These are phyloP conservation scores for Cephus sareptanus DNA, from an alignment of 2,888 invertebrate genomes.

Conservation along the genomic window DNA sequence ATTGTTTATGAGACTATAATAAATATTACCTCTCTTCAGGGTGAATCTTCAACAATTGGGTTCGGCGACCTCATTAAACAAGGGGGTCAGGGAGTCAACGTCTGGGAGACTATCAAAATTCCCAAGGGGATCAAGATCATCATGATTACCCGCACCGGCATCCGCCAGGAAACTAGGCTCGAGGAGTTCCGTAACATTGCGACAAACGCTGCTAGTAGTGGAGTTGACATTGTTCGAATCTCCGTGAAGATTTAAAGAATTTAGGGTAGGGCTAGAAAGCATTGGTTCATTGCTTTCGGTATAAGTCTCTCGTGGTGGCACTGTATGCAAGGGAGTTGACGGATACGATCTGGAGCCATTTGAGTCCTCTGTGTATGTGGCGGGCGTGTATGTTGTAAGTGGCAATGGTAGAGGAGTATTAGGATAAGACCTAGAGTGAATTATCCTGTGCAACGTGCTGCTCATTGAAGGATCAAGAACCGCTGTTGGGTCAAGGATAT, in stretches of 20 bases:
- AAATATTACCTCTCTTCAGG: no score
- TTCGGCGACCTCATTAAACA: slow-evolving; percentile 62
- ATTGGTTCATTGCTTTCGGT: slow-evolving; percentile 60
- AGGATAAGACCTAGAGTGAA: slow-evolving; percentile 63
- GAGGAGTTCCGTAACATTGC: slow-evolving; percentile 58
- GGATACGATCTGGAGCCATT: slow-evolving; percentile 79
- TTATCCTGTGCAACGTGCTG: slow-evolving; percentile 49
- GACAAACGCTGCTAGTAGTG: slow-evolving; percentile 46
- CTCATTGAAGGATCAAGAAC: slow-evolving; percentile 46
- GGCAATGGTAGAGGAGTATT: slow-evolving; percentile 62
- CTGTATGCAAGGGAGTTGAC: slow-evolving; percentile 73
- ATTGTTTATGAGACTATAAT: no score
- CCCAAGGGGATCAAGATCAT: slow-evolving; percentile 56
- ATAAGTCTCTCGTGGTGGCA: slow-evolving; percentile 49
- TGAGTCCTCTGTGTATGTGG: slow-evolving; percentile 52
- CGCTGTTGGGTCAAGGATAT: slow-evolving; percentile 43
- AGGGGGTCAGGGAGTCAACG: slow-evolving; percentile 59
- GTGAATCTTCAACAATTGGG: slow-evolving; percentile 52
- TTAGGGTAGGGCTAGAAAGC: slow-evolving; percentile 59
- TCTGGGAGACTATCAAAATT: slow-evolving; percentile 62
- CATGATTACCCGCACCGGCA: slow-evolving; percentile 52
- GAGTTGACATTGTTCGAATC: slow-evolving; percentile 35
- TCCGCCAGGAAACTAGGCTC: slow-evolving; percentile 50
- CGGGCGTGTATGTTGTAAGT: slow-evolving; percentile 42
- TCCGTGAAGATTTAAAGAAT: slow-evolving; percentile 53